A percentile compares a stretch with the other conserved stretches of the same genome.
phyloP scores from a whole-genome alignment of 2,113 vertebrate species.

The Proteles cristata region DNA sequence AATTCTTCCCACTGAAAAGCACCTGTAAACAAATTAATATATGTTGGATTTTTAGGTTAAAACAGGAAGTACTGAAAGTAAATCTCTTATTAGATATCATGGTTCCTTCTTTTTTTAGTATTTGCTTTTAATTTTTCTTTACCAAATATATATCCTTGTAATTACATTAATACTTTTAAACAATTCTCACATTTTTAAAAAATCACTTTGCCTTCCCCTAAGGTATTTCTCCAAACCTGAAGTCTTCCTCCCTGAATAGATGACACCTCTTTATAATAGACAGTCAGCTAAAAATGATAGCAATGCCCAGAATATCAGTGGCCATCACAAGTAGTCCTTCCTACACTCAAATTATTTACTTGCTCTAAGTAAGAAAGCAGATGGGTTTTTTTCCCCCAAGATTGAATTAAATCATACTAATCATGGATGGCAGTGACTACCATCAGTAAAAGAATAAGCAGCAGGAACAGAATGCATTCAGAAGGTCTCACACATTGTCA shows the following conservation, averaged over 20 bases:
- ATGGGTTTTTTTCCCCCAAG: not conserved
- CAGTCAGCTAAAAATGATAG: not conserved
- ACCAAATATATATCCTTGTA: not conserved
- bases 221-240: constrained; percentile 8
- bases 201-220: not conserved
- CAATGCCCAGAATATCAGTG: not conserved
- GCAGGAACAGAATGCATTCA: not conserved
- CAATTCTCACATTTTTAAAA: not conserved
- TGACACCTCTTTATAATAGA: not conserved
- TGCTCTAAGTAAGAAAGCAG: not conserved
- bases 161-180: constrained; percentile 12
- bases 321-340: not conserved
- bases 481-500: not conserved
- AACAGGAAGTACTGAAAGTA: not conserved
- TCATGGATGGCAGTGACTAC: not conserved
- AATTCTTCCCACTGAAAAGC: constrained; percentile 95
- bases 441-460: not conserved
- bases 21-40: constrained; percentile 84
- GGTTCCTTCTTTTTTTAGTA: not conserved
- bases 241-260: not conserved
- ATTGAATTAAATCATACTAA: not conserved
- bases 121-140: constrained; percentile 41
- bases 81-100: not conserved
- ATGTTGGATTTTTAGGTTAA: not conserved
- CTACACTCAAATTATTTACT: not conserved